Evolutionary conservation across 2,113 vertebrate genomes (phyloP).

Genomic region (Polyodon spathula): DNA sequence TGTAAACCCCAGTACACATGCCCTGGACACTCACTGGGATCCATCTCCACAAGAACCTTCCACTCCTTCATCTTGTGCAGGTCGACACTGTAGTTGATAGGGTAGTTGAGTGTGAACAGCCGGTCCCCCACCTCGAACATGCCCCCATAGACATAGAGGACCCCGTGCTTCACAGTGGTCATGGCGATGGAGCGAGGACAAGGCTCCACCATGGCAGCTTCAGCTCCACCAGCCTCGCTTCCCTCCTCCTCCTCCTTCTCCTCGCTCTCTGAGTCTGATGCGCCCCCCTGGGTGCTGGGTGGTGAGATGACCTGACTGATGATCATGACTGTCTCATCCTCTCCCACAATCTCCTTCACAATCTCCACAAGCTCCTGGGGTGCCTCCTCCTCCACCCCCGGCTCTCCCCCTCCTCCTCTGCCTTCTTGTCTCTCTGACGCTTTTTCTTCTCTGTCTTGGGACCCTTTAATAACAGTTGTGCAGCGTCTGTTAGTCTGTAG

Average conservation of each 20-base stretch:
- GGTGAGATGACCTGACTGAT: conserved; percentile 69
- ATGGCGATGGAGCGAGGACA: conserved; percentile 77
- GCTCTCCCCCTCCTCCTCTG: conserved; percentile 23
- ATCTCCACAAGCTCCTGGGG: conserved; percentile 57
- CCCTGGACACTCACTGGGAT: conserved; percentile 70
- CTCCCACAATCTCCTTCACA: conserved; percentile 72
- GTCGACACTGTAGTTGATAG: conserved; percentile 84
- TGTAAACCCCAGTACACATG: not conserved
- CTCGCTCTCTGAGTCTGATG: conserved; percentile 25
- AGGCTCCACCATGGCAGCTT: conserved; percentile 49
- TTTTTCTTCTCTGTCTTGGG: conserved; percentile 66
- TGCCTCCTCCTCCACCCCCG: not conserved
- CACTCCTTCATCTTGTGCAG: conserved; percentile 86
- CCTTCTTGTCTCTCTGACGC: conserved; percentile 56
- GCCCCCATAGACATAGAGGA: conserved; percentile 80
- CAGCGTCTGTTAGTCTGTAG: not conserved
- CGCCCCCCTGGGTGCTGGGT: conserved; percentile 20
- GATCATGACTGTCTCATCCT: conserved; percentile 86
- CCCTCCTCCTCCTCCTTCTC: conserved; percentile 42
- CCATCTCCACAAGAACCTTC: conserved; percentile 78
- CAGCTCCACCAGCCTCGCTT: conserved; percentile 24
- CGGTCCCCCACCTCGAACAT: conserved; percentile 93
- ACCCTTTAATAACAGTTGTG: conserved; percentile 46
- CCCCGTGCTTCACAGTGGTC: conserved; percentile 70
- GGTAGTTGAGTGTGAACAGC: conserved; percentile 85